Base-by-base conservation (phyloP, 1,140 invertebrate species). In the Ladona fulva region DNA sequence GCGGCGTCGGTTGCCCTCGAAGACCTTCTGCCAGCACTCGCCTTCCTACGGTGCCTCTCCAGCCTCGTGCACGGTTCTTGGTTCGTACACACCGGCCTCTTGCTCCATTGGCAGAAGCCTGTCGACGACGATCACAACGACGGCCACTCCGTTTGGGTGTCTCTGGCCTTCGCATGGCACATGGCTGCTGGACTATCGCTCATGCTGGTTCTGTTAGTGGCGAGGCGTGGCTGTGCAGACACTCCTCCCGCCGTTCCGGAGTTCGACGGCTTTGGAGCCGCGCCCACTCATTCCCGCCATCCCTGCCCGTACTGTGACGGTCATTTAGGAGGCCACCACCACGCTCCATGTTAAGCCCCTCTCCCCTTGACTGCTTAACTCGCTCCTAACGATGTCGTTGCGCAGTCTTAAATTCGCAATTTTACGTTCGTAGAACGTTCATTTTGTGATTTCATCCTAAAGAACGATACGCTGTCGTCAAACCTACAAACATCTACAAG, bases 61-160 rank as follows among this genome's bases (percentile, higher is more conserved):
- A 85, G 85, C 22, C 77, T 86, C 0, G 75, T 86, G 10, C 85
- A 86, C 76, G 85, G 85, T 25, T 79, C 80, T 76, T 86, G 85
- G 85, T 83, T 85, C 59, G 83, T 84, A 8, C 85, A 86, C 59
- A 83, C 85, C 81, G 82, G 85, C 11, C 76, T 83, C 52, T 5
- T 22, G 52, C 52, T 22, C 5, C n/a, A 66, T 12, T 22, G 52
- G 52, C 52, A 22, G 14, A 16, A 19, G 52, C 16, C 1, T 1
- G 14, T 22, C 76, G 76, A 83, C 24, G 81, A 81, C 76, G 80
- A 79, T 5, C 76, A 77, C 8, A 79, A 81, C 10, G 52, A 77
- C 75, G 44, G 82, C 0, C 59, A 77, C 7, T 24, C 80, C 19
- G 81, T 83, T 66, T 82, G 81, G 80, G 81, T 85, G n/a, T 83